Evolutionary conservation across 1,140 invertebrate genomes (phyloP).

Genomic region (Antheraea mylitta): DNA sequence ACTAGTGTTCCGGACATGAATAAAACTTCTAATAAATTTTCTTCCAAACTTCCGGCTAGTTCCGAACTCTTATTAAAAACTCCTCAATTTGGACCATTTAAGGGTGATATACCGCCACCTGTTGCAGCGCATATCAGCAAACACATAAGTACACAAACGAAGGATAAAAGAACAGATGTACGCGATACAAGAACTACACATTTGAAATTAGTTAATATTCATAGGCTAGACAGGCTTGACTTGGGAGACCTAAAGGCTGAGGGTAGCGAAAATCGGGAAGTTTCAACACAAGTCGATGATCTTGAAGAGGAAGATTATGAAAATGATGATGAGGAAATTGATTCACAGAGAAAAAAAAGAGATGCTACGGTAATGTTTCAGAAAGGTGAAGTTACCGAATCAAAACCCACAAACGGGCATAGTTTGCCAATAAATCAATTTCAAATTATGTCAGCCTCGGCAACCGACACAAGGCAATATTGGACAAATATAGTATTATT

Average conservation of each 20-base stretch:
- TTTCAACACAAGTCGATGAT: conserved; percentile 20
- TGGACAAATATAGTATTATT: conserved; percentile 36
- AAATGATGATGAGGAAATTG: conserved; percentile 40
- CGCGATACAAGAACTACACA: conserved; percentile 40
- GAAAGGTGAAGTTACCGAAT: conserved; percentile 34
- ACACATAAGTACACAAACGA: conserved; percentile 30
- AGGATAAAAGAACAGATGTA: conserved; percentile 11
- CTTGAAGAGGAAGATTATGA: conserved; percentile 41
- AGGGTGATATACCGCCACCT: conserved; percentile 83
- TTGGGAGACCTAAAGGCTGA: conserved; percentile 42
- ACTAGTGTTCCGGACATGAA: conserved; percentile 79
- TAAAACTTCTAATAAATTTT: conserved; percentile 57
- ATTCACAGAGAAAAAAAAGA: conserved; percentile 38
- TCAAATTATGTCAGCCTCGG: conserved; percentile 18
- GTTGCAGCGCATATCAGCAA: conserved; percentile 51
- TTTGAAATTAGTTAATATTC: conserved; percentile 51
- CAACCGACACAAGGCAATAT: conserved; percentile 10
- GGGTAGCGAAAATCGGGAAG: conserved; percentile 42
- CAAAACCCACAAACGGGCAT: conserved; percentile 27
- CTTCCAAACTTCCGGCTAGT: conserved; percentile 79
- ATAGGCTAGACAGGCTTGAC: conserved; percentile 27
- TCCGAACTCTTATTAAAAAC: conserved; percentile 81
- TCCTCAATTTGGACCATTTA: conserved; percentile 85
- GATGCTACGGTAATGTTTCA: conserved; percentile 60
- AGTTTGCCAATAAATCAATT: conserved; percentile 46